Percentiles rank a stretch among this genome's conserved stretches.
Evolutionary conservation across 2,888 invertebrate species (phyloP).

Genomic region (Oscheius sp.): DNA sequence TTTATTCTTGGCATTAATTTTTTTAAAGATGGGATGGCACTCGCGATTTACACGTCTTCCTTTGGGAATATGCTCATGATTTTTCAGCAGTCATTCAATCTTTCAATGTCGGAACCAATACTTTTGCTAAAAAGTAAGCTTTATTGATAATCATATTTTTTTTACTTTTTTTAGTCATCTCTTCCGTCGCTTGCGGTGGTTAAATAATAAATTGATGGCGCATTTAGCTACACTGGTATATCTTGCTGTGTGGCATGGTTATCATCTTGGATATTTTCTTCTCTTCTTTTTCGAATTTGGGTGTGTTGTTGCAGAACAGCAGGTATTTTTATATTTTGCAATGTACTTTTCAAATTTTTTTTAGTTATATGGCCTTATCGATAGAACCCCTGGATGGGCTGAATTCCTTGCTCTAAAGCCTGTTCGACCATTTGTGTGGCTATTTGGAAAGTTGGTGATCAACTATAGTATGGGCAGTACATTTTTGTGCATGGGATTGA

Average conservation of each 20-base stretch:
- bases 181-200: constrained; percentile 89
- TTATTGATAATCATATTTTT: neutral
- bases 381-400: constrained; percentile 55
- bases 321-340: constrained; percentile 75
- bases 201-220: constrained; percentile 83
- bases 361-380: constrained; percentile 62
- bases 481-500: constrained; percentile 70
- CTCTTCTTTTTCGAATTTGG: constrained; percentile 91
- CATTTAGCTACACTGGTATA: constrained; percentile 85
- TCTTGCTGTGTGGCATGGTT: constrained; percentile 94
- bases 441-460: constrained; percentile 63
- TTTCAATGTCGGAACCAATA: constrained; percentile 94
- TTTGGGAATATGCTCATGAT: constrained; percentile 84
- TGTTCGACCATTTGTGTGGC: constrained; percentile 58
- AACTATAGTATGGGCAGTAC: constrained; percentile 67
- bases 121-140: constrained; percentile 84
- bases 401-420: constrained; percentile 54
- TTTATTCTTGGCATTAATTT: neutral
- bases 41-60: constrained; percentile 84
- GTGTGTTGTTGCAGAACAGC: constrained; percentile 85
- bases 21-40: constrained; percentile 82
- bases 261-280: constrained; percentile 90
- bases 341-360: constrained; percentile 17
- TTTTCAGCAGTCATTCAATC: constrained; percentile 84
- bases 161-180: constrained; percentile 75